Base-by-base conservation (phyloP, 2,888 invertebrate genomes). In the Galerucella nymphaeae region DNA sequence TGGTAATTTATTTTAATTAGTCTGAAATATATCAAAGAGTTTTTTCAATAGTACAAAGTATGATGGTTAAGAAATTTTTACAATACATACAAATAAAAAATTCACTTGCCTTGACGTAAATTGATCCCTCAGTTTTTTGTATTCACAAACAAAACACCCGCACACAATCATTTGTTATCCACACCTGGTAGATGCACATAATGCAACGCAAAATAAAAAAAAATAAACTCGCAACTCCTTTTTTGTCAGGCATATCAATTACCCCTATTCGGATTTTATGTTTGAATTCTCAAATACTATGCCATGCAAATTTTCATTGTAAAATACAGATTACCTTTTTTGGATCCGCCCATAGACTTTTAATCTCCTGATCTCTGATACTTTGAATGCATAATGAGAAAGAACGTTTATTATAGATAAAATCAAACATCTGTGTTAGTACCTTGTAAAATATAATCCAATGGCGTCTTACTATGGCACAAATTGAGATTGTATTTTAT, bases 341-440 rank as follows among this genome's bases (percentile, higher is more conserved):
- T 55, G 38, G 38, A 50, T 38, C 50, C 65, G 65, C 65, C 65
- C 53, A 53, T 38, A 65, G 65, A 65, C 55, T 30, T 65, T 53
- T 65, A 65, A 65, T 65, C 65, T 9, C 9, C 53, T 41, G 55
- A 65, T 65, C 65, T 23, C 50, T 23, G 65, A 55, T 65, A 53
- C 55, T 38, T 50, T 65, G 65, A 65, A 65, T 65, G n/a, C 65
- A 65, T 55, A 65, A 65, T 65, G 65, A 65, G 65, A 38, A 65
- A 53, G 65, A 55, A 55, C 65, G 65, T 55, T 65, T 65, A 65
- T 55, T 65, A 53, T 55, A 53, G 65, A 65, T 55, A 55, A 65
- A 65, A 65, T 65, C 65, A 53, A 65, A 65, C 55, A 65, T 65
- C 65, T 65, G 55, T 65, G 53, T 65, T 65, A 65, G 55, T 65